Conservation (phyloP, 1,140 invertebrate genomes). For the Dendroctonus ponderosae region DNA sequence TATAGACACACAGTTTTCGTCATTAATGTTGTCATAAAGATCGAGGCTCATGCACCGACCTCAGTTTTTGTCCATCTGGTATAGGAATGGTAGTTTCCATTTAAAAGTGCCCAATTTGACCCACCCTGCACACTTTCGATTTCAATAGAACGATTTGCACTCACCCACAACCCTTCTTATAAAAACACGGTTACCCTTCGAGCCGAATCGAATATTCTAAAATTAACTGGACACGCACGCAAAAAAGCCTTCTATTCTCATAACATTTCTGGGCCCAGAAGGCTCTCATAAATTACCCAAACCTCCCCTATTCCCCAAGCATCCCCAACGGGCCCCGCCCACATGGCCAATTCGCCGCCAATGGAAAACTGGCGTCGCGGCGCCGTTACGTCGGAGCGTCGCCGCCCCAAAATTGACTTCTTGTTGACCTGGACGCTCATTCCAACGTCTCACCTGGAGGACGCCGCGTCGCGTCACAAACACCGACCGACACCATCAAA, state of each 20-base stretch:
- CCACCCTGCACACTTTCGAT: no score
- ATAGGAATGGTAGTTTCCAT: no score
- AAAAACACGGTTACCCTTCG: not conserved
- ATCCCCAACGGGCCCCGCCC: slow-evolving; percentile 18
- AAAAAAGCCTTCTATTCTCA: slow-evolving; percentile 16
- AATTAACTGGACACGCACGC: slow-evolving; percentile 20
- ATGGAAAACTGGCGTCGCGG: slow-evolving; percentile 40
- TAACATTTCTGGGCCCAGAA: slow-evolving; percentile 37
- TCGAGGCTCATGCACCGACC: no score
- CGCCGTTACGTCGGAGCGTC: slow-evolving; percentile 30
- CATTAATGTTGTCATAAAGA: no score
- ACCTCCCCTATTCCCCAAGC: slow-evolving; percentile 17
- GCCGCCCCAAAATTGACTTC: slow-evolving; percentile 36
- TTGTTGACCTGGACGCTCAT: slow-evolving; percentile 23
- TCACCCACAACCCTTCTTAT: not conserved
- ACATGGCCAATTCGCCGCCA: slow-evolving; percentile 23
- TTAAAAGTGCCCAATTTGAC: no score
- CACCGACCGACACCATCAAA: slow-evolving; percentile 13
- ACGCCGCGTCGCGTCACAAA: slow-evolving; percentile 25
- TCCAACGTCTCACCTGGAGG: slow-evolving; percentile 28
- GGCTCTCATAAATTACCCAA: slow-evolving; percentile 41
- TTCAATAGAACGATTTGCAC: no score
- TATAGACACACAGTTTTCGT: no score
- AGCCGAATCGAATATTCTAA: slow-evolving; percentile 11
- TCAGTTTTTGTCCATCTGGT: no score